These are phyloP conservation scores for Falco biarmicus DNA, from an alignment of 2,797 vertebrate genomes.

Conservation along the genomic window DNA sequence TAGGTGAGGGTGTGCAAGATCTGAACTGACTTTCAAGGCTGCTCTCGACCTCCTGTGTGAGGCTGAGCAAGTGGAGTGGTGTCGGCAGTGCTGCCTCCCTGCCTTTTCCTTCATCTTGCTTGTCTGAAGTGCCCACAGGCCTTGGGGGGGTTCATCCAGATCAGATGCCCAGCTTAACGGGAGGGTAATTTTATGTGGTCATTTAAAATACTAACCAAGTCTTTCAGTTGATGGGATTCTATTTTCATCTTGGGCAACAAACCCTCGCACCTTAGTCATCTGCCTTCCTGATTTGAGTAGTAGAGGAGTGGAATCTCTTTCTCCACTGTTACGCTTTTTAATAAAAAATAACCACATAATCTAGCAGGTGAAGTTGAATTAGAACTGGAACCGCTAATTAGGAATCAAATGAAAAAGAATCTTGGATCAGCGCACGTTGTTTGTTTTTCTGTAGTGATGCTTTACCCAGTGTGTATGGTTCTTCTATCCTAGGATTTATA, in stretches of 20 bases:
- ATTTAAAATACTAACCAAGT: background rate
- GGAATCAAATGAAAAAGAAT: background rate
- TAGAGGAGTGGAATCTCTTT: background rate
- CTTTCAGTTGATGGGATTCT: background rate
- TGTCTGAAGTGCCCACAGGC: background rate
- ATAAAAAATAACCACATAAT: background rate
- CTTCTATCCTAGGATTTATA: background rate
- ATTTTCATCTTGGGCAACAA: background rate
- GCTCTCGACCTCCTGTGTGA: background rate
- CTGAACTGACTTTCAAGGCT: background rate
- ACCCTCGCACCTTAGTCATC: background rate
- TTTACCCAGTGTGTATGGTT: background rate
- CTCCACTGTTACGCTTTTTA: background rate
- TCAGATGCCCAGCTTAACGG: background rate
- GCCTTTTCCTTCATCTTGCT: background rate
- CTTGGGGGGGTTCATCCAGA: background rate
- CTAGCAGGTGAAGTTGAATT: background rate
- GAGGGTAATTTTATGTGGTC: background rate
- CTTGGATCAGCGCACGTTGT: background rate
- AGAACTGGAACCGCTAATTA: background rate
- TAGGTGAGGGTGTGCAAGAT: background rate
- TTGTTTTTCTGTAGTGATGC: background rate
- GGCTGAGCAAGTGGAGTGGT: background rate
- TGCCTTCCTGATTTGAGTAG: background rate
- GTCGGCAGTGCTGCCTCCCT: background rate